Evolutionary conservation across 2,888 invertebrate genomes (phyloP), one percentile per base, ranked within the genome.

Genomic region (Melanophora roralis): DNA sequence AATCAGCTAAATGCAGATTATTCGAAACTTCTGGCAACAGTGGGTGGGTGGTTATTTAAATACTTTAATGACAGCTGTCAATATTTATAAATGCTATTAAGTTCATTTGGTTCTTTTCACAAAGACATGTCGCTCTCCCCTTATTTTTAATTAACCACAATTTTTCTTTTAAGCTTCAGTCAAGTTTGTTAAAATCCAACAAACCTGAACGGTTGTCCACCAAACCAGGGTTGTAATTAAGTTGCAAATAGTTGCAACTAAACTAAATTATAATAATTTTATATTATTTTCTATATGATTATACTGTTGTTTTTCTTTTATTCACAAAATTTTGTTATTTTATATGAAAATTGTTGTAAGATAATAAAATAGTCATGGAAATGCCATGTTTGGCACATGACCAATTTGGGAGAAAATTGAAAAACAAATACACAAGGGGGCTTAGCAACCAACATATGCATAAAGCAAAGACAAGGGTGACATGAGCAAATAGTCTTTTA

Each of bases 321-420:
- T 0, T 23, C 14, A 40, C 5, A 16, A 43, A 43, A 16, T 16
- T 43, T 5, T 53, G 23, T 45, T 38, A 45, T 45, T 36, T 23
- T 55, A 1, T 14, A 8, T 0, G 16, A 19, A 11, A 65, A 73
- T 47, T 68, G 51, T 64, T 43, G 40, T 68, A 62, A 51, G 73
- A 78, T 57, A 64, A 55, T 32, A 27, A 72, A 67, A 60, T 51
- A 53, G 55, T 64, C 45, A 71, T 59, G 64, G 45, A 38, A 69
- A 69, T 60, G 21, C 19, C 76, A 62, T 57, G 60, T 34, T 64
- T 73, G 78, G 73, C 73, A 73, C 68, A 73, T 55, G 55, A 73
- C 73, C 78, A 68, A 78, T 78, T 78, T 73, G 45, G 59, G 3
- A 36, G 60, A 71, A 65, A 53, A n/a, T 51, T 60, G 9, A 69